A percentile compares a stretch with the other conserved stretches of the same genome.
phyloP scores from a whole-genome alignment of 2,888 invertebrate species.

The Ormyrus thymus region DNA sequence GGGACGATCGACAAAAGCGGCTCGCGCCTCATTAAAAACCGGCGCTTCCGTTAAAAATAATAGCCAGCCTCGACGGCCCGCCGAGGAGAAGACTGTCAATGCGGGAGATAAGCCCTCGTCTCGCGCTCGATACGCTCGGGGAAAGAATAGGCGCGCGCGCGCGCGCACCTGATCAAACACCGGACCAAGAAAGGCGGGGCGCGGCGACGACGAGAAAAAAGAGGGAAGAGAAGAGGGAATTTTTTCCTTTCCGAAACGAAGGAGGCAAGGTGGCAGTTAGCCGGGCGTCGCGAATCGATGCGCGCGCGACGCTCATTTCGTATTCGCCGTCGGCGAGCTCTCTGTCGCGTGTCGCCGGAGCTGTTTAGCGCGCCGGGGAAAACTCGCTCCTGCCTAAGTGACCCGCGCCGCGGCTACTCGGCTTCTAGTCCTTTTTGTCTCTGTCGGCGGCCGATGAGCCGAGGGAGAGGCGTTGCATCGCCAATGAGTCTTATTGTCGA shows the following conservation, averaged over 20 bases:
- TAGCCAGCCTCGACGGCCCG: background rate
- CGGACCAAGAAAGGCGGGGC: background rate
- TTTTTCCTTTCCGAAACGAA: too few relatives aligned
- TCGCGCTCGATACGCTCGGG: background rate
- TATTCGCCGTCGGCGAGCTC: background rate
- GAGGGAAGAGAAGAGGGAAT: background rate
- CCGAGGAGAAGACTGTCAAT: background rate
- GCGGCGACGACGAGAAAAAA: background rate
- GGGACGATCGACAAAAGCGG: too few relatives aligned
- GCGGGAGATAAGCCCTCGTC: background rate
- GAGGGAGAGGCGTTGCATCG: too few relatives aligned
- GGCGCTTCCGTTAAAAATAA: conserved; percentile 8
- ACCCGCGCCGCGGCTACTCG: too few relatives aligned
- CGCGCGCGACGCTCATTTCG: too few relatives aligned
- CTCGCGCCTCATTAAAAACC: background rate
- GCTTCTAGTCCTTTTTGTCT: too few relatives aligned
- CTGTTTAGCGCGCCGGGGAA: too few relatives aligned
- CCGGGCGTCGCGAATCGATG: too few relatives aligned
- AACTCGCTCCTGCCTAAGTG: too few relatives aligned
- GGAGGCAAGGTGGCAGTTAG: too few relatives aligned
- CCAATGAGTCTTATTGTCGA: background rate
- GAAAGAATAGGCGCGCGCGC: background rate
- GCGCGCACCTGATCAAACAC: conserved; percentile 44
- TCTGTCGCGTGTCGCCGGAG: too few relatives aligned
- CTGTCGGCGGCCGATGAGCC: background rate